A percentile compares a stretch with the other conserved stretches of the same genome.
Conservation (phyloP, 30 jellyfish, hydroid and myxozoan species). For the Hydractinia symbiolongicarpus region DNA sequence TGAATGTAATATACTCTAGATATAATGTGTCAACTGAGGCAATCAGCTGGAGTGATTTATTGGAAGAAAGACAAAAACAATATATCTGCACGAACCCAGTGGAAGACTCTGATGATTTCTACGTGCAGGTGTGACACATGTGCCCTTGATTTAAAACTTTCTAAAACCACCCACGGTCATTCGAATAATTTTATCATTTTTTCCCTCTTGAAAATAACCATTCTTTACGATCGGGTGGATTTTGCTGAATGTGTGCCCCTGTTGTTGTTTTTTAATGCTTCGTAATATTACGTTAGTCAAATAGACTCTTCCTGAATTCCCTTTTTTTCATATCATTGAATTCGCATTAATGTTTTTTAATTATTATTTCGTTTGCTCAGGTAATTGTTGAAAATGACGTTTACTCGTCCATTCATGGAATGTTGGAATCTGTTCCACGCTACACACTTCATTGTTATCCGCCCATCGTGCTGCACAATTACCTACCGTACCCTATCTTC, state of each 20-base stretch:
- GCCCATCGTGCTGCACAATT: slow-evolving; percentile 74
- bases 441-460: slow-evolving; percentile 79
- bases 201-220: no score
- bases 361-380: slow-evolving; percentile 11
- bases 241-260: no score
- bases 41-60: slow-evolving; percentile 67
- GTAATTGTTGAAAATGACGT: slow-evolving; percentile 68
- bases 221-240: no score
- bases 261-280: no score
- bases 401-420: slow-evolving; percentile 59
- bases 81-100: slow-evolving; percentile 41
- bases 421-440: slow-evolving; percentile 71
- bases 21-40: slow-evolving; percentile 56
- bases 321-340: no score
- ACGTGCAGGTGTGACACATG: slow-evolving; percentile 49
- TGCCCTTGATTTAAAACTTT: not conserved
- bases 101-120: slow-evolving; percentile 48
- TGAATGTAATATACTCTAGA: slow-evolving; percentile 17
- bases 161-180: not conserved
- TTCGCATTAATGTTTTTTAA: no score
- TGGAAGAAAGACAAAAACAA: slow-evolving; percentile 17
- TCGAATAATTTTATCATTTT: no score
- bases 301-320: no score
- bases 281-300: no score
- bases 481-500: slow-evolving; percentile 51